phyloP scores from a whole-genome alignment of 2,797 vertebrate species.

The Acanthurus tractus region DNA sequence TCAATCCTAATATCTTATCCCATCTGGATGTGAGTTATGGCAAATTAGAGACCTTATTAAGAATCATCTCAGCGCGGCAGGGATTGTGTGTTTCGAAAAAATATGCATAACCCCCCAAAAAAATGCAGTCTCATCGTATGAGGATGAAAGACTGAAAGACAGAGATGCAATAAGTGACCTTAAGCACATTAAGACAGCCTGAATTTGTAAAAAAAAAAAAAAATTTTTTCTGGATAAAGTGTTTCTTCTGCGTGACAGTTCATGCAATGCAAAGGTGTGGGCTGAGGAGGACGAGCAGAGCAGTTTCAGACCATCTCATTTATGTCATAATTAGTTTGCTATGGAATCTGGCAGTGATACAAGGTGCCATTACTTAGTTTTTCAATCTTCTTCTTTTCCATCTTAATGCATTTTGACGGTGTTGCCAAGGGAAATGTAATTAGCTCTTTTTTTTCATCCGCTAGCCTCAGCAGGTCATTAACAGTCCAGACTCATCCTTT shows the following conservation, averaged over 20 bases:
- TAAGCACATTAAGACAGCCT: slow-evolving; percentile 23
- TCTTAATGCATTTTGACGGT: slow-evolving; percentile 22
- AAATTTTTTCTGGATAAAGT: slow-evolving; percentile 51
- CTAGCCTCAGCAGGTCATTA: slow-evolving; percentile 53
- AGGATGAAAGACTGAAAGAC: neutral
- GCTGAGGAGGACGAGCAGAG: neutral
- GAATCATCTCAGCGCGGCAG: slow-evolving; percentile 28
- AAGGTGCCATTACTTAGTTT: slow-evolving; percentile 32
- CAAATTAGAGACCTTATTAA: slow-evolving; percentile 49
- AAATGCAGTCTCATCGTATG: too few relatives aligned
- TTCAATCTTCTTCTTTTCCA: slow-evolving; percentile 22
- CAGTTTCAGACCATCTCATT: neutral
- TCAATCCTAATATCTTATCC: slow-evolving; percentile 16
- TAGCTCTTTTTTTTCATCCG: slow-evolving; percentile 48
- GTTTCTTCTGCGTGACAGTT: slow-evolving; percentile 14
- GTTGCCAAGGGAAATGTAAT: slow-evolving; percentile 57
- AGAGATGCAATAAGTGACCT: slow-evolving; percentile 55
- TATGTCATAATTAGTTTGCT: slow-evolving; percentile 6
- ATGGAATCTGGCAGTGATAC: slow-evolving; percentile 7
- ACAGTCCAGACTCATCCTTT: slow-evolving; percentile 50
- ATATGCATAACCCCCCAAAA: slow-evolving; percentile 30
- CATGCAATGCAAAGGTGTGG: slow-evolving; percentile 12
- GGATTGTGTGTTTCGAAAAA: slow-evolving; percentile 35
- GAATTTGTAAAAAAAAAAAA: slow-evolving; percentile 8
- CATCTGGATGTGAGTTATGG: slow-evolving; percentile 47